These are phyloP conservation scores for Pseudeuparius sepicola DNA, from an alignment of 2,888 invertebrate species.

Conservation along the genomic window DNA sequence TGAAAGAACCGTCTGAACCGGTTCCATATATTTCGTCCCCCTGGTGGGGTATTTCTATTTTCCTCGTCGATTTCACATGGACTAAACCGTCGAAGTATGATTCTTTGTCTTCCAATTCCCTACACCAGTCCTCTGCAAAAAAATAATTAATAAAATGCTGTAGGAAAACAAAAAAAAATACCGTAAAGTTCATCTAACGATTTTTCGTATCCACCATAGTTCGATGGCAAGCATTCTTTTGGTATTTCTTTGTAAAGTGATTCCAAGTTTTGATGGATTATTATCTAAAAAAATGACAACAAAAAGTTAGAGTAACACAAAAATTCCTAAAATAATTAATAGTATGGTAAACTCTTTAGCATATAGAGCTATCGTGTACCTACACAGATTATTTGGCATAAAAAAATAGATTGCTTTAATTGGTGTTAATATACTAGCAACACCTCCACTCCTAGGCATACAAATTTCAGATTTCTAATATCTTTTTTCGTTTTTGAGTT, in stretches of 20 bases:
- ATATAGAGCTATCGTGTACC: too few species aligned
- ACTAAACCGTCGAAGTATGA: slow-evolving; percentile 20
- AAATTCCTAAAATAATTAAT: too few species aligned
- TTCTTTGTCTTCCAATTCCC: slow-evolving; percentile 20
- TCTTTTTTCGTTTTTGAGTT: too few species aligned
- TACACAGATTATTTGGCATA: too few species aligned
- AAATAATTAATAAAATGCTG: too few species aligned
- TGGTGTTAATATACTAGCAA: too few species aligned
- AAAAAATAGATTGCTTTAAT: too few species aligned
- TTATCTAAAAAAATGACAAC: slow-evolving; percentile 21
- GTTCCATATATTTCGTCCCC: slow-evolving; percentile 17
- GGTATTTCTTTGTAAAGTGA: slow-evolving; percentile 23
- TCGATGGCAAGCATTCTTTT: slow-evolving; percentile 24
- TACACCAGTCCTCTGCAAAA: slow-evolving; percentile 26
- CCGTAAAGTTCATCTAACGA: slow-evolving; percentile 51
- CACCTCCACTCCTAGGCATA: too few species aligned
- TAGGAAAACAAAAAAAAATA: too few species aligned
- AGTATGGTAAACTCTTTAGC: too few species aligned
- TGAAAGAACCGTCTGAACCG: slow-evolving; percentile 26
- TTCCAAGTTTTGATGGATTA: slow-evolving; percentile 21
- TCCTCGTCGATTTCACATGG: slow-evolving; percentile 18
- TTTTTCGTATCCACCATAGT: slow-evolving; percentile 25
- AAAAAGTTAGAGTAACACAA: too few species aligned
- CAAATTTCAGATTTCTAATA: too few species aligned
- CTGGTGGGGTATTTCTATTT: slow-evolving; percentile 14